Percentiles rank a stretch among this genome's conserved stretches.
phyloP scores from a whole-genome alignment of 2,797 vertebrate genomes.

The Prunella strophiata region DNA sequence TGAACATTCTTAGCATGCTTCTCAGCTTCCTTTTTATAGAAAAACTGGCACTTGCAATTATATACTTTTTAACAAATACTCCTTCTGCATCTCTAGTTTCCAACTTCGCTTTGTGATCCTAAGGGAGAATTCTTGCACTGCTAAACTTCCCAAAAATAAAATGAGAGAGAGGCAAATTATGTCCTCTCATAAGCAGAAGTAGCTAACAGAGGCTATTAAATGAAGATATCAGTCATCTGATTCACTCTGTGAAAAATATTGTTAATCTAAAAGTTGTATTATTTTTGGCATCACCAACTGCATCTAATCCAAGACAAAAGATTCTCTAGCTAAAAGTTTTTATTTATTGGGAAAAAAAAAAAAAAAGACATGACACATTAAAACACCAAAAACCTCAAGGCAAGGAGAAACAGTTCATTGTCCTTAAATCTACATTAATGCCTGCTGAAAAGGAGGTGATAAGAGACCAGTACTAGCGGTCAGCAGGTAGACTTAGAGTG shows the following conservation, averaged over 20 bases:
- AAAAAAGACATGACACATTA: neutral
- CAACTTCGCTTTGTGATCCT: conserved; percentile 38
- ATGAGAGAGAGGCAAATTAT: conserved; percentile 5
- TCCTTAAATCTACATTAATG: neutral
- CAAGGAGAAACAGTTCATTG: neutral
- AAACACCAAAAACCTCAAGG: neutral
- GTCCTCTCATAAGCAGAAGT: conserved; percentile 6
- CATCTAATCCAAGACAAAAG: neutral
- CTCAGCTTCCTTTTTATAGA: conserved; percentile 62
- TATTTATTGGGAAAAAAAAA: neutral
- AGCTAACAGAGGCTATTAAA: conserved; percentile 29
- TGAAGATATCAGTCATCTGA: conserved; percentile 27
- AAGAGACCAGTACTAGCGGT: neutral
- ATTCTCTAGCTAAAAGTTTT: conserved; percentile 8
- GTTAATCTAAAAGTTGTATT: conserved; percentile 38
- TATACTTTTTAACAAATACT: conserved; percentile 52
- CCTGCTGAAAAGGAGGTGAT: neutral
- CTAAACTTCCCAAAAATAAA: conserved; percentile 39
- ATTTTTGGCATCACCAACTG: neutral
- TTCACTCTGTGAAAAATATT: conserved; percentile 17
- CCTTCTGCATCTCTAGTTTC: conserved; percentile 16
- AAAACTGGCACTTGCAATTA: conserved; percentile 52
- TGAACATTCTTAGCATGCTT: conserved; percentile 64
- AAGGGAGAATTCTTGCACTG: neutral
- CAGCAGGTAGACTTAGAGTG: neutral